phyloP scores from a whole-genome alignment of 2,888 invertebrate genomes.

The Stenurella melanura region DNA sequence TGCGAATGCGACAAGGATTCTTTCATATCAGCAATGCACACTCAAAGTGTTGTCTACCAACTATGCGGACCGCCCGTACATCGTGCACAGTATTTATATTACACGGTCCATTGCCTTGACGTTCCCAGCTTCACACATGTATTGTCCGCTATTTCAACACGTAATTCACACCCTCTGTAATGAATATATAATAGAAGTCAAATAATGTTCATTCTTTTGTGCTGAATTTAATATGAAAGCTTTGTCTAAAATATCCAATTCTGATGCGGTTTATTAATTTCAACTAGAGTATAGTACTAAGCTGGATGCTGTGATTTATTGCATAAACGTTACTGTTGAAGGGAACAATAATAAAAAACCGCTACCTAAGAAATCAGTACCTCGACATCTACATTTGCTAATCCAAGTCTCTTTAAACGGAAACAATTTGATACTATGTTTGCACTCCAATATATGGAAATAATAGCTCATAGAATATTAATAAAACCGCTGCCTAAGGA shows the following conservation, averaged over 20 bases:
- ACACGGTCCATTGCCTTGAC: constrained; percentile 40
- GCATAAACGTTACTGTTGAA: neutral
- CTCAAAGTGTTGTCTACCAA: constrained; percentile 20
- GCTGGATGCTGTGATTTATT: neutral
- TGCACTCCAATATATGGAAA: too few relatives aligned
- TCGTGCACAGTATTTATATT: constrained; percentile 40
- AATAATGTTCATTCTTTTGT: constrained; percentile 43
- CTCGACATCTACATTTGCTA: too few relatives aligned
- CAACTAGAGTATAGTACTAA: neutral
- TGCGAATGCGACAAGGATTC: constrained; percentile 26
- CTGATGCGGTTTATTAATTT: constrained; percentile 39
- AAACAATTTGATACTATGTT: too few relatives aligned
- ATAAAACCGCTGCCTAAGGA: too few relatives aligned
- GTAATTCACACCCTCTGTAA: constrained; percentile 43
- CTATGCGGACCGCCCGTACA: constrained; percentile 18
- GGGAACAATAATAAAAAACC: too few relatives aligned
- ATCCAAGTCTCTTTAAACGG: too few relatives aligned
- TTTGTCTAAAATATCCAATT: constrained; percentile 30
- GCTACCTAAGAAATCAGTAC: too few relatives aligned
- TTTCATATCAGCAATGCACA: constrained; percentile 36
- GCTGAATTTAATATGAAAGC: constrained; percentile 19
- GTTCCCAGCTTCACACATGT: constrained; percentile 37
- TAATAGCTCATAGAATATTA: too few relatives aligned
- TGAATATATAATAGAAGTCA: constrained; percentile 45
- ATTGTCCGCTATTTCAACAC: constrained; percentile 39